Conservation (phyloP, 2,888 invertebrate species). For the Meteorus cinctellus region DNA sequence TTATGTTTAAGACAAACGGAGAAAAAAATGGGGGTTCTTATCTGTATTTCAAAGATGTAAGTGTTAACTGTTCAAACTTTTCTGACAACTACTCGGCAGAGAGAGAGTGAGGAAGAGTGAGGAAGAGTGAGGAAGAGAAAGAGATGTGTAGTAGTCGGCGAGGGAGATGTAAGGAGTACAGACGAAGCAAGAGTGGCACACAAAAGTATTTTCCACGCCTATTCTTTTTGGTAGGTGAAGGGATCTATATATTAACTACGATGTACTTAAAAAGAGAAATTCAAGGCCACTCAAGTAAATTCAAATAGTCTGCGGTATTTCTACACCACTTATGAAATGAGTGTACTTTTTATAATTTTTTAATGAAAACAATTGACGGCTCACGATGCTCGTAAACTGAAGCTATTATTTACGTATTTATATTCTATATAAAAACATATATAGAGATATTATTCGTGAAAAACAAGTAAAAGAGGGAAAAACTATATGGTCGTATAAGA, state of each 20-base stretch:
- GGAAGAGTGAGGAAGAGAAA: constrained; percentile 4
- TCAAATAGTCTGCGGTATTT: constrained; percentile 35
- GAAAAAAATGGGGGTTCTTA: constrained; percentile 2
- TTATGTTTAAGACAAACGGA: constrained; percentile 43
- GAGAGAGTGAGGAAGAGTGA: background rate
- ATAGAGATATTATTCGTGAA: constrained; percentile 20
- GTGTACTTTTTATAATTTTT: constrained; percentile 35
- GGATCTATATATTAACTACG: constrained; percentile 37
- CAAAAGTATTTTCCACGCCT: constrained; percentile 42
- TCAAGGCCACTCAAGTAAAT: constrained; percentile 27
- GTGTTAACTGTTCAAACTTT: constrained; percentile 37
- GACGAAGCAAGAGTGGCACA: background rate
- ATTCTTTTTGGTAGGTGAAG: background rate
- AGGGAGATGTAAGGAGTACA: background rate
- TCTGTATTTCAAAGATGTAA: constrained; percentile 35
- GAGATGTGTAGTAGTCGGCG: background rate
- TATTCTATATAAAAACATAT: constrained; percentile 36
- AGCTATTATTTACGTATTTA: constrained; percentile 36
- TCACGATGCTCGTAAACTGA: constrained; percentile 31
- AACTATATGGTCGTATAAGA: constrained; percentile 58
- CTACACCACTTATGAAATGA: constrained; percentile 13
- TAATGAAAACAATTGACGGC: constrained; percentile 33
- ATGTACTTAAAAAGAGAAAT: constrained; percentile 42
- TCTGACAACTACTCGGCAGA: background rate
- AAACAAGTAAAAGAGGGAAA: constrained; percentile 28